Percentiles rank a stretch among this genome's conserved stretches.
These are phyloP conservation scores for Meles meles DNA, from an alignment of 2,113 vertebrate genomes.

Conservation along the genomic window DNA sequence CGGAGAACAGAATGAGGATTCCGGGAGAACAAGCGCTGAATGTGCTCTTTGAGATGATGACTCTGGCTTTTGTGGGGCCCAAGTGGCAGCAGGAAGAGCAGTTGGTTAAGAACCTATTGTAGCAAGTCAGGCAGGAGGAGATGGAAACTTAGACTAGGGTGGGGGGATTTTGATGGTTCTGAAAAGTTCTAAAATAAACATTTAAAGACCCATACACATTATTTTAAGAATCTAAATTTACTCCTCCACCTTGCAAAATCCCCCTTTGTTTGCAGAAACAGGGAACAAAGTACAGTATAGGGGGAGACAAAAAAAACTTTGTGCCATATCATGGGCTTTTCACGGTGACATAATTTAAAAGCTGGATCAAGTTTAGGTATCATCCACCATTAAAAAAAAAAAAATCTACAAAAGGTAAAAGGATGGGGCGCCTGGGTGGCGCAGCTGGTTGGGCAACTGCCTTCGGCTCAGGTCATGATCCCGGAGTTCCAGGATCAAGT, in stretches of 20 bases:
- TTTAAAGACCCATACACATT: not conserved
- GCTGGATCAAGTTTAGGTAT: not conserved
- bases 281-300: not conserved
- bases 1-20: not conserved
- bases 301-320: not conserved
- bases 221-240: constrained; percentile 6
- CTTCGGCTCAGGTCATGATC: too few relatives aligned
- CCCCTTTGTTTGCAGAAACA: not conserved
- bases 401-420: not conserved
- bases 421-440: too few relatives aligned
- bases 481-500: too few relatives aligned
- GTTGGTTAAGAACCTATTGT: not conserved
- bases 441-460: too few relatives aligned
- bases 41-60: not conserved
- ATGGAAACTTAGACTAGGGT: not conserved
- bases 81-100: not conserved
- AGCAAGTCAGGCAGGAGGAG: not conserved
- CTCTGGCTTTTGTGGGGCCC: not conserved
- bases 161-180: not conserved
- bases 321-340: not conserved
- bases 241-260: not conserved
- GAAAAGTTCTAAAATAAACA: not conserved
- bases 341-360: not conserved
- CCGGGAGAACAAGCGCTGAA: not conserved
- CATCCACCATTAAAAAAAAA: not conserved